Base-by-base conservation (phyloP, 1,140 invertebrate genomes). In the Melitaea cinxia region DNA sequence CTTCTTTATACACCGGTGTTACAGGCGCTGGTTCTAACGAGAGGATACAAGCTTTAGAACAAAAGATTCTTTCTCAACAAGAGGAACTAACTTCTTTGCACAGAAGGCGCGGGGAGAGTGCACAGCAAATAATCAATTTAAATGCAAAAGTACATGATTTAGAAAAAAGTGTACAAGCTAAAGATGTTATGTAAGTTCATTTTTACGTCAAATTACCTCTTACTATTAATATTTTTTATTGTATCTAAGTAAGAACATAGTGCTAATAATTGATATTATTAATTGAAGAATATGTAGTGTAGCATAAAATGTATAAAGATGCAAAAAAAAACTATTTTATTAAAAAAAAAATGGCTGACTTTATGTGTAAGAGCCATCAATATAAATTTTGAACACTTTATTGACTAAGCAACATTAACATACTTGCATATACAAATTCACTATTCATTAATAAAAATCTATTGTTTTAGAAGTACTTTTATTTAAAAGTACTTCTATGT, bases 31-130 rank as follows among this genome's bases (percentile, higher is more conserved):
- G 80, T 68, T 82, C 80, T 65, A 76, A 91, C 91, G 89, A 92
- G 76, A 91, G 89, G 66, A 91, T 94, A 61, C 93, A 93, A 73
- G 92, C 93, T 19, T 91, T 98, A 47, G 97, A 98, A 91, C 96
- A 97, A 73, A 97, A 97, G 89, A 84, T 98, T 24, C 91, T 97
- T 54, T 92, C 92, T 15, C 94, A 98, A 82, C 97, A 98, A 84
- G 98, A 99, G 92, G 98, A 99, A 87, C 88, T 99, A 3, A 98
- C 97, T 6, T 96, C 96, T 56, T 83, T 99, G 24, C 97, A 98
- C 82, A 94, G 95, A 76, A 93, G 95, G 57, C 94, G 96, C 89
- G 96, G 97, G 53, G 97, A 99, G 91, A 97, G 98, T 92, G 94
- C 97, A 0, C 97, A 98, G 83, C 95, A 97, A 91, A 96, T 99